These are phyloP conservation scores for Idaea biselata DNA, from an alignment of 2,888 invertebrate genomes.

Conservation along the genomic window DNA sequence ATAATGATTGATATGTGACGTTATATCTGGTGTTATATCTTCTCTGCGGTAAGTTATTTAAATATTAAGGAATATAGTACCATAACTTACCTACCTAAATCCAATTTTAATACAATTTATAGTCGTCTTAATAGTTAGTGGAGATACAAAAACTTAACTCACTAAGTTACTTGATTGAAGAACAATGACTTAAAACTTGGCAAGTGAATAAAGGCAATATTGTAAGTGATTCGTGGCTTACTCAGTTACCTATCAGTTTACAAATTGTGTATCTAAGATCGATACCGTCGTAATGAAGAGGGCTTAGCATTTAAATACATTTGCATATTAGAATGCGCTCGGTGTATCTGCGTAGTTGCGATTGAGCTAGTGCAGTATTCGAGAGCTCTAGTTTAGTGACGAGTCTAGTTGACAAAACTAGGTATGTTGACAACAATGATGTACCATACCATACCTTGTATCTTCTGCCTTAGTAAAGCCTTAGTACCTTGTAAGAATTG, in stretches of 20 bases:
- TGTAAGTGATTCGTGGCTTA: conserved; percentile 56
- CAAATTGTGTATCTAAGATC: conserved; percentile 80
- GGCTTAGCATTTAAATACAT: conserved; percentile 80
- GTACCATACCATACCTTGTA: conserved; percentile 18
- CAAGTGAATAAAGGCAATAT: not conserved
- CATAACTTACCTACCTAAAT: too few species aligned
- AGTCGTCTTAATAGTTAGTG: not conserved
- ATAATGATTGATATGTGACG: not conserved
- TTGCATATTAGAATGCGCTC: conserved; percentile 79
- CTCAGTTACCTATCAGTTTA: conserved; percentile 72
- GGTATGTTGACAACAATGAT: conserved; percentile 27
- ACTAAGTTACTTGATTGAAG: not conserved
- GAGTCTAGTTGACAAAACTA: conserved; percentile 32
- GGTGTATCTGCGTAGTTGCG: conserved; percentile 42
- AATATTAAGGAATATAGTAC: not conserved
- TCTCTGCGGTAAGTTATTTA: not conserved
- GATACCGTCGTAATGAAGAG: conserved; percentile 79
- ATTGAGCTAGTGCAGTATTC: conserved; percentile 31
- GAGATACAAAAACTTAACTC: not conserved
- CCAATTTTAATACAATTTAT: not conserved
- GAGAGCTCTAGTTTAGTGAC: conserved; percentile 23
- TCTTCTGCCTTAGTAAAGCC: conserved; percentile 18
- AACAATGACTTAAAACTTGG: not conserved
- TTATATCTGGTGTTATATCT: not conserved
- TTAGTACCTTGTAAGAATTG: not conserved